Evolutionary conservation across 2,888 invertebrate species (phyloP).

Genomic region (Hypolimnas misippus): DNA sequence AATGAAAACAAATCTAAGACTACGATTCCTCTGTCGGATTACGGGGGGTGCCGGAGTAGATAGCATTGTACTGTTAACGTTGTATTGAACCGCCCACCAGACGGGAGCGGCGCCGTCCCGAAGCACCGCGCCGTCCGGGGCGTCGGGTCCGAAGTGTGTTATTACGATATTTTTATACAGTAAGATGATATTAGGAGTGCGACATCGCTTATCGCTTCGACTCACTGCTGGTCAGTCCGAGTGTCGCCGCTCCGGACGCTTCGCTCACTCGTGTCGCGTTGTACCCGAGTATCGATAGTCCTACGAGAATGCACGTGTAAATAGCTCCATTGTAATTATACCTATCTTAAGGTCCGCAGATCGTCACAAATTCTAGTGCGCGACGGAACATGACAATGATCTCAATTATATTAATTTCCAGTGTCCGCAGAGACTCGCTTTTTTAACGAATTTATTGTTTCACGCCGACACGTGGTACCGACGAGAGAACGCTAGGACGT

Average conservation of each 20-base stretch:
- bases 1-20: no score
- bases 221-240: conserved; percentile 22
- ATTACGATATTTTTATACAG: conserved; percentile 53
- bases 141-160: conserved; percentile 34
- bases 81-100: no score
- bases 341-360: conserved; percentile 15
- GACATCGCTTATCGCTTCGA: conserved; percentile 19
- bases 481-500: not conserved
- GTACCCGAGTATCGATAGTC: conserved; percentile 18
- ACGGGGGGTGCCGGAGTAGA: no score
- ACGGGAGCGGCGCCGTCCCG: no score
- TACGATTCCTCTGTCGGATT: no score
- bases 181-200: conserved; percentile 18
- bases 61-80: no score
- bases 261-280: conserved; percentile 24
- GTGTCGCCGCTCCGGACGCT: conserved; percentile 10
- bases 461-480: not conserved
- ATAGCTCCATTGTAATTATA: conserved; percentile 18
- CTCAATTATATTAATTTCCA: conserved; percentile 52
- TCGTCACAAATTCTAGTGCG: conserved; percentile 58
- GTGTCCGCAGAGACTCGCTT: conserved; percentile 15
- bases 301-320: conserved; percentile 14
- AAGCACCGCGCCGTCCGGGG: no score
- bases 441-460: conserved; percentile 16
- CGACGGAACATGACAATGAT: conserved; percentile 49